Conservation (phyloP, 2,888 invertebrate genomes). For the Candidula unifasciata region DNA sequence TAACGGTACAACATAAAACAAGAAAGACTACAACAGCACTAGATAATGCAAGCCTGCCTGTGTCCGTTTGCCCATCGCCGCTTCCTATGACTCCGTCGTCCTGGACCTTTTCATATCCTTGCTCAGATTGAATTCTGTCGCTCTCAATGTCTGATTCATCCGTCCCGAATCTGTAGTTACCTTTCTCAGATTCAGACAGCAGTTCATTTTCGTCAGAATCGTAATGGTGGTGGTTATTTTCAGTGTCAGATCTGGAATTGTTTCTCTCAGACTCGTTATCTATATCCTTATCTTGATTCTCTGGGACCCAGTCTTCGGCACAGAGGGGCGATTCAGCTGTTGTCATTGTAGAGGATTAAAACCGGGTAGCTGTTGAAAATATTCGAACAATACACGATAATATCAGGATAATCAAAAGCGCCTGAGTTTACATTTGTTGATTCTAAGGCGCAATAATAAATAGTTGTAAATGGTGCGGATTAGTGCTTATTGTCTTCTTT, state of each 20-base stretch:
- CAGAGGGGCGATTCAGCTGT: background rate
- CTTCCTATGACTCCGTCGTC: background rate
- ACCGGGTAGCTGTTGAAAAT: too few relatives aligned
- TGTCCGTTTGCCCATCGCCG: background rate
- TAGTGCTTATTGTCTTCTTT: background rate
- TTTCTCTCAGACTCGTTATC: background rate
- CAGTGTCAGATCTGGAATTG: slow-evolving; percentile 1
- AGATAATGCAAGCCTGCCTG: background rate
- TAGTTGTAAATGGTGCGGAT: background rate
- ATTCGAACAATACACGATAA: too few relatives aligned
- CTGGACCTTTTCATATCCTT: background rate
- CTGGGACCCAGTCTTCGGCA: background rate
- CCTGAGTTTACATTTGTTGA: too few relatives aligned
- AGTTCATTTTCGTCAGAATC: background rate
- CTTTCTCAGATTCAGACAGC: background rate
- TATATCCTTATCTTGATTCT: background rate
- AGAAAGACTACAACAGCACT: too few relatives aligned
- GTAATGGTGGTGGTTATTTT: background rate
- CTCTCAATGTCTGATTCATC: background rate
- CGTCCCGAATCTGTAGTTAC: background rate
- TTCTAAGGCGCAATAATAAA: too few relatives aligned
- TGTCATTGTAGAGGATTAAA: background rate
- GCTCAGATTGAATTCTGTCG: background rate
- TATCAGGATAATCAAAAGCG: too few relatives aligned
- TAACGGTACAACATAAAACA: too few relatives aligned